phyloP scores from a whole-genome alignment of 2,797 vertebrate genomes.

The Acropternis orthonyx region DNA sequence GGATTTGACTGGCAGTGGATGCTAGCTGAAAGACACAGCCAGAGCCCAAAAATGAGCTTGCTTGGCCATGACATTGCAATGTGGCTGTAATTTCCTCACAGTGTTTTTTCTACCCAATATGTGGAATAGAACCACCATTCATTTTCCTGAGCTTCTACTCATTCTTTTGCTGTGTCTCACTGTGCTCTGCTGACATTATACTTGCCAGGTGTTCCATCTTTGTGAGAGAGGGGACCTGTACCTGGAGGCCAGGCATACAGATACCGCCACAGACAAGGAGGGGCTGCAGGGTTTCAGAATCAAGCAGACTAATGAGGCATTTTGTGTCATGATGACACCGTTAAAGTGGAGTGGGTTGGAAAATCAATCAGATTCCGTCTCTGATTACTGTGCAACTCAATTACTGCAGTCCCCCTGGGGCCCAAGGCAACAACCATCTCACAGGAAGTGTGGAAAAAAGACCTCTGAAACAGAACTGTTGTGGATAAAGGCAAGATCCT shows the following conservation, averaged over 20 bases:
- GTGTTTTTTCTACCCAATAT: neutral
- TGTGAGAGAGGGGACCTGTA: neutral
- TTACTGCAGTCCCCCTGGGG: constrained; percentile 11
- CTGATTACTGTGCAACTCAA: constrained; percentile 44
- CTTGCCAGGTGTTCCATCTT: neutral
- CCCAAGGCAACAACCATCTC: neutral
- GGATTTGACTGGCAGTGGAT: neutral
- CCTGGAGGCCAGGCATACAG: neutral
- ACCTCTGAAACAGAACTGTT: neutral
- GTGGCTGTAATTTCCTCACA: neutral
- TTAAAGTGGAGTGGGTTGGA: constrained; percentile 39
- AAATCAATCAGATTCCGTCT: constrained; percentile 54
- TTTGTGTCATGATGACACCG: constrained; percentile 28
- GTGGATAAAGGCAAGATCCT: neutral
- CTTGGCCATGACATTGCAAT: neutral
- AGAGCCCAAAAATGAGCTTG: neutral
- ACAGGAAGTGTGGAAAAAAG: neutral
- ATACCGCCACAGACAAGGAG: neutral
- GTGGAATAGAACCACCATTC: neutral
- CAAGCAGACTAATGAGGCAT: neutral
- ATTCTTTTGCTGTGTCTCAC: neutral
- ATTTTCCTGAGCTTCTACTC: neutral
- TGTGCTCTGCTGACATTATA: neutral
- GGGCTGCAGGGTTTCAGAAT: neutral
- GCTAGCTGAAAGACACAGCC: neutral